Percentiles rank a stretch among this genome's conserved stretches.
Conservation (phyloP, 2,888 invertebrate species). For the Crematogaster levior region DNA sequence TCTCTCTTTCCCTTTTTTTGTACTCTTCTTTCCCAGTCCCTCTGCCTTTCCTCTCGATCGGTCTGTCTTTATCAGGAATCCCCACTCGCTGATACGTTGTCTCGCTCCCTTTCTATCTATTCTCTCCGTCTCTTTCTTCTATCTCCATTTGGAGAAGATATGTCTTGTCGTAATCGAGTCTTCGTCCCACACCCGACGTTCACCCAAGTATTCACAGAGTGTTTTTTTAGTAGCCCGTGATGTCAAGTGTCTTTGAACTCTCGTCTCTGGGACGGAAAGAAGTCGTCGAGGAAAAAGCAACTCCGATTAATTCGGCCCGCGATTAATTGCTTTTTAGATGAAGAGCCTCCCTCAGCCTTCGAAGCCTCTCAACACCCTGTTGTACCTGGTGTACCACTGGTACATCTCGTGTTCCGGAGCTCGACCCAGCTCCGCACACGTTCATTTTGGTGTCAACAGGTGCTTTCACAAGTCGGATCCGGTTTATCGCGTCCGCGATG, state of each 20-base stretch:
- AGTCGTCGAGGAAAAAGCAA: background rate
- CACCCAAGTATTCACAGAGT: background rate
- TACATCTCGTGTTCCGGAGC: background rate
- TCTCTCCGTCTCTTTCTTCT: slow-evolving; percentile 45
- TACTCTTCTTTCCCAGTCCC: slow-evolving; percentile 14
- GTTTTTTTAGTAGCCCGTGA: background rate
- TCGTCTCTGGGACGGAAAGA: background rate
- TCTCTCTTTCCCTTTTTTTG: background rate
- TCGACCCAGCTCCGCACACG: background rate
- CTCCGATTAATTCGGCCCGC: background rate
- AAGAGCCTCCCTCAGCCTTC: background rate
- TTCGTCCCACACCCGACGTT: slow-evolving; percentile 8
- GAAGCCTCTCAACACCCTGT: background rate
- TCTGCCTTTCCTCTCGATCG: slow-evolving; percentile 24
- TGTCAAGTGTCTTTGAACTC: background rate
- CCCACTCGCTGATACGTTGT: slow-evolving; percentile 30
- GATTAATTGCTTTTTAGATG: background rate
- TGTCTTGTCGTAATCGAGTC: background rate
- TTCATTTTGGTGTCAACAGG: background rate
- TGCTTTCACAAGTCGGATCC: slow-evolving; percentile 32
- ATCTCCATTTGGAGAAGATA: slow-evolving; percentile 57
- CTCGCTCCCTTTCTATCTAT: slow-evolving; percentile 30
- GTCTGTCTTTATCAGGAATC: slow-evolving; percentile 38
- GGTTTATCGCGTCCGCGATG: background rate
- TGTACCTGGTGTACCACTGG: background rate